Evolutionary conservation across 2,797 vertebrate species (phyloP).

Genomic region (Neopelma chrysocephalum): DNA sequence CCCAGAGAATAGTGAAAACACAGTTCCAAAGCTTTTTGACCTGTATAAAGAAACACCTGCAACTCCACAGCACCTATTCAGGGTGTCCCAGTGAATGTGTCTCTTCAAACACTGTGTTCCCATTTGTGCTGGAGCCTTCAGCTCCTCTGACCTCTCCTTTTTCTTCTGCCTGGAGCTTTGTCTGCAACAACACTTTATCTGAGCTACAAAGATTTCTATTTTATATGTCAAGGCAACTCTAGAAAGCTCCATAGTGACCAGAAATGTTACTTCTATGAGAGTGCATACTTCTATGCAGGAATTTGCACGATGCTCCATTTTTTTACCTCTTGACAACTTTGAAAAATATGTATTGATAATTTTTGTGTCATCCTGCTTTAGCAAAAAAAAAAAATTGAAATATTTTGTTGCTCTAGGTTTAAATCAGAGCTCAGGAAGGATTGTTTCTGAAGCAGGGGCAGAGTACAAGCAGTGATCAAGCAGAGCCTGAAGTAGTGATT

Average conservation of each 20-base stretch:
- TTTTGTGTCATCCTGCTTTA: background rate
- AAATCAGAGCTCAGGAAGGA: background rate
- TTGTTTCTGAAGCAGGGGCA: background rate
- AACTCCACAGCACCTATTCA: background rate
- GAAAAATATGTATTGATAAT: background rate
- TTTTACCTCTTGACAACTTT: background rate
- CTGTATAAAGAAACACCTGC: background rate
- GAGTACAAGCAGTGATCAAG: background rate
- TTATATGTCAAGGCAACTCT: background rate
- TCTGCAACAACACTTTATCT: background rate
- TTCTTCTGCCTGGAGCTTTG: background rate
- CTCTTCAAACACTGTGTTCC: background rate
- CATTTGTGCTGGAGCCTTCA: rapidly evolving
- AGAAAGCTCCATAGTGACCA: background rate
- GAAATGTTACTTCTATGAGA: background rate
- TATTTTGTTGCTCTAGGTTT: background rate
- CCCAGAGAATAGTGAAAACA: background rate
- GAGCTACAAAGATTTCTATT: background rate
- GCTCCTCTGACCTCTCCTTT: background rate
- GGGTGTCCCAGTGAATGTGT: background rate
- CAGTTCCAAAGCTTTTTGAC: background rate
- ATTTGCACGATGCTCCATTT: background rate
- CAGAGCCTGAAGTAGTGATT: background rate
- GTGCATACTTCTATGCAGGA: background rate
- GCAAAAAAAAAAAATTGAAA: background rate